Base-by-base conservation (phyloP, 1,140 invertebrate species). In the Teleopsis dalmanni region DNA sequence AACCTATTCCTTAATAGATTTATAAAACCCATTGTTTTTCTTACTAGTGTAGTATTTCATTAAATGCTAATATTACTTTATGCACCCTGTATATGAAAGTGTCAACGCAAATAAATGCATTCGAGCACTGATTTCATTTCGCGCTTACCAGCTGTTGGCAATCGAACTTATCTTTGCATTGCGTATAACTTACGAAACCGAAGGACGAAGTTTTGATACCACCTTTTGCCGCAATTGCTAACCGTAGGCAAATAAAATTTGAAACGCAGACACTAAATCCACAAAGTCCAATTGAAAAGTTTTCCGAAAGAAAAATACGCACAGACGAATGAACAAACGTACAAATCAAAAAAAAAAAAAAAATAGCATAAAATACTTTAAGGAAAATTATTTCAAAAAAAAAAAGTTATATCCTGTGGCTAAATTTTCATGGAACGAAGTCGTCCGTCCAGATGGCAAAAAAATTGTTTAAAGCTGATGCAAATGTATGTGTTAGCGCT, bases 241-340 rank as follows among this genome's bases (percentile, higher is more conserved):
- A 50, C 41, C 26, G 48, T 34, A 49, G 38, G 41, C 48, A 50
- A 50, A 50, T 50, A 50, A 50, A 50, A 50, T 42, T 50, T 45
- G 22, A 36, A 37, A 42, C 41, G 27, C 48, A 50, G 48, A 50
- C 48, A 50, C 41, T 50, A 50, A 50, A 50, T 50, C 48, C 48
- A 50, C 48, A 50, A 50, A 50, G 48, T 50, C 48, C 48, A 50
- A 50, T 50, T 50, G 41, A 50, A 50, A 50, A 50, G 41, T 50
- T 50, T 50, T 14, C 8, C 19, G 22, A 31, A 43, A 43, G 41
- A 10, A 27, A 23, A 19, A 37, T 9, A 37, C 5, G 10, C 21
- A 8, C 7, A 7, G 27, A 5, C 22, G 40, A 13, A 16, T 26
- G 25, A 9, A 23, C 22, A 26, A 18, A 27, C 13, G 40, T 16